phyloP scores from a whole-genome alignment of 2,113 vertebrate genomes.

The Thermophis baileyi region DNA sequence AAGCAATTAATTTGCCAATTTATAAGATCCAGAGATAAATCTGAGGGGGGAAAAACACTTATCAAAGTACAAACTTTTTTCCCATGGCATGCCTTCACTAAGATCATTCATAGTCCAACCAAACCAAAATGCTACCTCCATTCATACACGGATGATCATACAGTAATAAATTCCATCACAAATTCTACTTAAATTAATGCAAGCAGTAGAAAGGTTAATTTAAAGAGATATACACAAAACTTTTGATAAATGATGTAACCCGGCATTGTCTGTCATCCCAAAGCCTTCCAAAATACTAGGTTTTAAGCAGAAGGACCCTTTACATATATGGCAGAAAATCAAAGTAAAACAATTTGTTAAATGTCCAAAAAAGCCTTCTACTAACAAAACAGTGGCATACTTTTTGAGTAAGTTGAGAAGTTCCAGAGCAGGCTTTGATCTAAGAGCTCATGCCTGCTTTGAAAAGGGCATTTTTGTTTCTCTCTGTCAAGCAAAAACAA shows the following conservation, averaged over 20 bases:
- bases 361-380: not conserved
- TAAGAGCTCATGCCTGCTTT: not conserved
- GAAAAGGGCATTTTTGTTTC: not conserved
- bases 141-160: not conserved
- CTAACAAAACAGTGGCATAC: not conserved
- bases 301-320: not conserved
- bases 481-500: not conserved
- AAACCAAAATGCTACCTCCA: not conserved
- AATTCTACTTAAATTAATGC: not conserved
- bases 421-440: not conserved
- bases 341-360: not conserved
- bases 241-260: not conserved
- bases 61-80: not conserved
- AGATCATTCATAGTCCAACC: not conserved
- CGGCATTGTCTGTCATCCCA: not conserved
- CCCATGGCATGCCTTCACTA: not conserved
- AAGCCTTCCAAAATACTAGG: not conserved
- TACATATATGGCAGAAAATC: not conserved
- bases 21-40: not conserved
- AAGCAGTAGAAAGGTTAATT: not conserved
- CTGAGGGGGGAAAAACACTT: not conserved
- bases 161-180: not conserved
- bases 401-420: not conserved
- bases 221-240: not conserved
- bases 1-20: not conserved